These are phyloP conservation scores for Caranx ignobilis DNA, from an alignment of 2,113 vertebrate species.

Conservation along the genomic window DNA sequence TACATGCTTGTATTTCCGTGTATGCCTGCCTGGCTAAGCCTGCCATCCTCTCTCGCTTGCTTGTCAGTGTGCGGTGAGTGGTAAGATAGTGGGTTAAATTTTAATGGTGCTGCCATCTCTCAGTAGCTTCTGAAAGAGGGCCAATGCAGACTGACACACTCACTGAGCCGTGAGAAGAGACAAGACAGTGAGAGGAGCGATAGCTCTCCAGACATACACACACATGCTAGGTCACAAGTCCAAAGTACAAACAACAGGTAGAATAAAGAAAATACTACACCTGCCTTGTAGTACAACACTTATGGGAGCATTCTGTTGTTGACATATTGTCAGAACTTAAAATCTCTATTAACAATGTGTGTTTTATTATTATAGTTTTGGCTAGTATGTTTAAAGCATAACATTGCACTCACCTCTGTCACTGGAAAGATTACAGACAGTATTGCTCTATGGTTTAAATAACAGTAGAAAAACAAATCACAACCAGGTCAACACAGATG, in stretches of 20 bases:
- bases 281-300: constrained; percentile 1
- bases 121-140: constrained; percentile 74
- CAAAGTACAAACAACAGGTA: constrained; percentile 66
- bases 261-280: constrained; percentile 15
- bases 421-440: background rate
- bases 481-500: constrained; percentile 9
- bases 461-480: constrained; percentile 13
- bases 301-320: constrained; percentile 2
- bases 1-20: constrained; percentile 61
- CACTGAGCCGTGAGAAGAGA: constrained; percentile 79
- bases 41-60: constrained; percentile 43
- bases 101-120: constrained; percentile 85
- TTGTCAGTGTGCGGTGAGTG: constrained; percentile 66
- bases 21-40: constrained; percentile 55
- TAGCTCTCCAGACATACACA: constrained; percentile 59
- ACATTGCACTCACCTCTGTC: background rate
- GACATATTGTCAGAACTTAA: background rate
- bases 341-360: background rate
- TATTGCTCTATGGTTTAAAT: constrained; percentile 1
- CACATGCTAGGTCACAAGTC: constrained; percentile 57
- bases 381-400: constrained; percentile 1
- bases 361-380: background rate
- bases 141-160: constrained; percentile 81
- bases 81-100: constrained; percentile 84
- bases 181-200: constrained; percentile 69